Percentiles rank a stretch among this genome's conserved stretches.
Evolutionary conservation across 2,113 vertebrate genomes (phyloP).

Genomic region (Heloderma charlesbogerti): DNA sequence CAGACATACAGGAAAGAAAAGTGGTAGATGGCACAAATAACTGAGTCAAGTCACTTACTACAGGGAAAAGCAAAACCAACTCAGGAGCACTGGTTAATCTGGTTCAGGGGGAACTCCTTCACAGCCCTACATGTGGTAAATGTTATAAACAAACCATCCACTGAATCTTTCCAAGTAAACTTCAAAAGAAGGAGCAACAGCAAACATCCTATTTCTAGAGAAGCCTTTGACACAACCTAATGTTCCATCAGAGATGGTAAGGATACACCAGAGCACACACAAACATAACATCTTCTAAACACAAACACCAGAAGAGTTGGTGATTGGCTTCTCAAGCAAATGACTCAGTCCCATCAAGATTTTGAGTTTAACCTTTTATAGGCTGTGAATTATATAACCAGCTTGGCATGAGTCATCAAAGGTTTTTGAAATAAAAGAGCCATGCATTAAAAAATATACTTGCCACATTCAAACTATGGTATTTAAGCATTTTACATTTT

Average conservation of each 20-base stretch:
- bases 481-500: background rate
- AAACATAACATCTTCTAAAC: conserved; percentile 48
- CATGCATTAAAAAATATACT: background rate
- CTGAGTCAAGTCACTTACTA: background rate
- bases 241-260: background rate
- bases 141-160: background rate
- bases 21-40: background rate
- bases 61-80: background rate
- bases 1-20: background rate
- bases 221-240: background rate
- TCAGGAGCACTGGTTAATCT: background rate
- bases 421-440: conserved; percentile 53
- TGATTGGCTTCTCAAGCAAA: conserved; percentile 65
- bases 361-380: conserved; percentile 65
- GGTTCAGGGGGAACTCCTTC: background rate
- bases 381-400: conserved; percentile 74
- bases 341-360: conserved; percentile 65
- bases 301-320: conserved; percentile 46
- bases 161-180: background rate
- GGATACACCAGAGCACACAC: conserved; percentile 25
- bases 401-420: conserved; percentile 62
- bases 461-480: conserved; percentile 10
- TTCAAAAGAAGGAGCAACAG: background rate
- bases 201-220: background rate
- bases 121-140: background rate